phyloP scores from a whole-genome alignment of 2,797 vertebrate species.

The Acestrorhynchus altus region DNA sequence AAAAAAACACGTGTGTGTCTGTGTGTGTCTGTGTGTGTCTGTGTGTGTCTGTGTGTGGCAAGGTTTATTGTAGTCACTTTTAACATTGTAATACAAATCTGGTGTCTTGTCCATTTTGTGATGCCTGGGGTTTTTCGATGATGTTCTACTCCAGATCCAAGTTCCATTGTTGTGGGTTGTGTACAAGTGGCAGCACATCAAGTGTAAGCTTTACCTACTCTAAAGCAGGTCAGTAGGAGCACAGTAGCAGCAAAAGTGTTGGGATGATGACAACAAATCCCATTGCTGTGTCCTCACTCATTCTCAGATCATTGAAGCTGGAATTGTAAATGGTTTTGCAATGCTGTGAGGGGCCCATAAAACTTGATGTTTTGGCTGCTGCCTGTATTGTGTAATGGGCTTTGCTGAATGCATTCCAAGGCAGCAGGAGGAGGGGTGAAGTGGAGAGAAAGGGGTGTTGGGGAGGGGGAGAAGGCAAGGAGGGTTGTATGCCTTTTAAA shows the following conservation, averaged over 20 bases:
- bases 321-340: conserved; percentile 50
- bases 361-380: conserved; percentile 57
- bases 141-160: neutral
- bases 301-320: conserved; percentile 47
- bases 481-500: conserved; percentile 47
- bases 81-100: neutral
- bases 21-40: too few relatives aligned
- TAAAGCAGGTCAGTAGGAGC: conserved; percentile 18
- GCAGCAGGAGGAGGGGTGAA: conserved; percentile 20
- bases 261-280: conserved; percentile 27
- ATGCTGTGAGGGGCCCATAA: conserved; percentile 45
- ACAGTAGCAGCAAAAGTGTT: neutral
- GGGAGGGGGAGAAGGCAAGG: neutral
- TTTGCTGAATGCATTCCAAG: conserved; percentile 57
- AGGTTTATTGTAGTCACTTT: too few relatives aligned
- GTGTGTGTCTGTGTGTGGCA: neutral
- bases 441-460: neutral
- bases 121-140: neutral
- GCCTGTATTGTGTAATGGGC: conserved; percentile 58
- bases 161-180: neutral
- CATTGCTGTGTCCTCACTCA: conserved; percentile 19
- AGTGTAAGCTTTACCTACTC: neutral
- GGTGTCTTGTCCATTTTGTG: neutral
- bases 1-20: too few relatives aligned
- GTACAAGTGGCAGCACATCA: neutral